phyloP scores from a whole-genome alignment of 2,888 invertebrate species.

The Noctua janthina region DNA sequence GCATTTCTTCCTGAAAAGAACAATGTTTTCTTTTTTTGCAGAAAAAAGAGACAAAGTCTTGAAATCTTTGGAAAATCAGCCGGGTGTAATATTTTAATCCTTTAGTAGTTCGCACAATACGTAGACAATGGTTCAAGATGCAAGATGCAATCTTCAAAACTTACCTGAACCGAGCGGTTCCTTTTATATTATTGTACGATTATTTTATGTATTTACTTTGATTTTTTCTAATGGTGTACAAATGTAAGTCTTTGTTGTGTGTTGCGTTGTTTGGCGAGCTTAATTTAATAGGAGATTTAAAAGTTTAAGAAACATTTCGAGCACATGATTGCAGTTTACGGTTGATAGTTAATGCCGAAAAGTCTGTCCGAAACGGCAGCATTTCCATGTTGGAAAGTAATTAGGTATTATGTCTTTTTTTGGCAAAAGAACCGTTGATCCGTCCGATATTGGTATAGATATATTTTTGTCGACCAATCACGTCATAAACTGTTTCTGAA shows the following conservation, averaged over 20 bases:
- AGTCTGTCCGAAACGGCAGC: conserved; percentile 1
- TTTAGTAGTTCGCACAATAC: conserved; percentile 37
- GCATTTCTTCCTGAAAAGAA: conserved; percentile 7
- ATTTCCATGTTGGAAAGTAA: neutral
- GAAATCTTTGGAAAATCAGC: conserved; percentile 40
- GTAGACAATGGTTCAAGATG: conserved; percentile 38
- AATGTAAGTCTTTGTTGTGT: conserved; percentile 23
- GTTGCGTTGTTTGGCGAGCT: neutral
- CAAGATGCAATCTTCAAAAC: conserved; percentile 50
- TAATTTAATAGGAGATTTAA: conserved; percentile 4
- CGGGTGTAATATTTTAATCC: conserved; percentile 37
- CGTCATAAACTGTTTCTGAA: neutral
- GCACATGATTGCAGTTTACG: conserved; percentile 2
- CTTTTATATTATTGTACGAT: conserved; percentile 19
- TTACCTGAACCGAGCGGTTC: conserved; percentile 17
- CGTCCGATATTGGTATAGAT: neutral
- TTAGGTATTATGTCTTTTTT: neutral
- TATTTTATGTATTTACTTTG: conserved; percentile 10
- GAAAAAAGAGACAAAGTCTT: conserved; percentile 20
- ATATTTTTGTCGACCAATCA: neutral
- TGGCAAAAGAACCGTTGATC: neutral
- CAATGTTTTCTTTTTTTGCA: conserved; percentile 25
- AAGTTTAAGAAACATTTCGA: conserved; percentile 1
- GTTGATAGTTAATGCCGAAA: neutral
- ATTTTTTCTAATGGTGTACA: conserved; percentile 7